phyloP scores from a whole-genome alignment of 2,113 vertebrate species.

The Corydoras maculifer region DNA sequence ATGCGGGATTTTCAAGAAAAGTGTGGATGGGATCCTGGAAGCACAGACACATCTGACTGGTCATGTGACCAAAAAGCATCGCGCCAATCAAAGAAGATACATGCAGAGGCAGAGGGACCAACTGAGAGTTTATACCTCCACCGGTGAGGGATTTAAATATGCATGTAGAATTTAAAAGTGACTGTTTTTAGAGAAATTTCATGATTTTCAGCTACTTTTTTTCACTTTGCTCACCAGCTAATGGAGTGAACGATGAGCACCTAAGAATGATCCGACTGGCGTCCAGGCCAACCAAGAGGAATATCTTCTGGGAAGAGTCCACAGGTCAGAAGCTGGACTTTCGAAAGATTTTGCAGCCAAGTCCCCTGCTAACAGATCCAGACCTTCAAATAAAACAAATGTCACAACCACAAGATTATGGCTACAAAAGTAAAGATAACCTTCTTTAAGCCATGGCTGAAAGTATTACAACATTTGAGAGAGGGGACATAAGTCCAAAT shows the following conservation, averaged over 20 bases:
- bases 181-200: neutral
- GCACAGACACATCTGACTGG: slow-evolving; percentile 49
- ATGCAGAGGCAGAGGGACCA: slow-evolving; percentile 37
- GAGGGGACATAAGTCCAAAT: neutral
- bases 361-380: slow-evolving; percentile 15
- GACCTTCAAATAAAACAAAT: slow-evolving; percentile 4
- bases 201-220: neutral
- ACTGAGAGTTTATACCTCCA: slow-evolving; percentile 36
- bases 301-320: slow-evolving; percentile 67
- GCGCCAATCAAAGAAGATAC: slow-evolving; percentile 42
- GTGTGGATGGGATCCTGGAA: slow-evolving; percentile 45
- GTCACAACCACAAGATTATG: neutral
- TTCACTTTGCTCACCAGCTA: slow-evolving; percentile 10
- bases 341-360: slow-evolving; percentile 36
- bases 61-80: slow-evolving; percentile 36
- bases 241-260: slow-evolving; percentile 10
- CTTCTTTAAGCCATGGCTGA: neutral
- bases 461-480: neutral
- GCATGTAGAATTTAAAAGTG: neutral
- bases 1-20: slow-evolving; percentile 26
- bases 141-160: slow-evolving; percentile 28
- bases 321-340: slow-evolving; percentile 60
- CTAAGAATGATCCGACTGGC: slow-evolving; percentile 42
- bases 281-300: slow-evolving; percentile 49
- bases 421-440: neutral